phyloP scores from a whole-genome alignment of 2,797 vertebrate genomes.

The Squalus acanthias region DNA sequence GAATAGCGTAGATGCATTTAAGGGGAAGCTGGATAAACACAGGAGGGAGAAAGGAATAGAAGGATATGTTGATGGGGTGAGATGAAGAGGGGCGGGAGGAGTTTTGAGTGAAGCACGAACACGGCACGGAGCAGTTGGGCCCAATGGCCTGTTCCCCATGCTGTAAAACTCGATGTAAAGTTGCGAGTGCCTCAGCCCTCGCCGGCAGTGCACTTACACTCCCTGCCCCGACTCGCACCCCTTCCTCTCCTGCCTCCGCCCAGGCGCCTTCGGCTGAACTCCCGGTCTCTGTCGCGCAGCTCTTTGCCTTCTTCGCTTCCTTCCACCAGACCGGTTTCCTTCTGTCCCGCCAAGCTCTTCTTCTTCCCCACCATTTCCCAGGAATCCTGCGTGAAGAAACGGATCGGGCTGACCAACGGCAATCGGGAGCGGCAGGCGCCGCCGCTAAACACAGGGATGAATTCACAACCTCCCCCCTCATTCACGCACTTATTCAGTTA shows the following conservation, averaged over 20 bases:
- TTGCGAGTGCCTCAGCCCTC: neutral
- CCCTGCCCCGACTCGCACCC: conserved; percentile 84
- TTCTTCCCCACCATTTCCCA: conserved; percentile 99
- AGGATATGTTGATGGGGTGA: neutral
- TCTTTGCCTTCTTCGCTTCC: conserved; percentile 88
- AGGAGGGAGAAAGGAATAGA: neutral
- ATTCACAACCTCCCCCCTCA: no score
- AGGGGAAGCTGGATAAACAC: neutral
- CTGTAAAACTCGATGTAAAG: no score
- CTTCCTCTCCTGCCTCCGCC: conserved; percentile 77
- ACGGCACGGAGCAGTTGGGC: no score
- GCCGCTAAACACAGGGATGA: no score
- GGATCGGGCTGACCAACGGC: neutral
- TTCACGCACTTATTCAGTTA: no score
- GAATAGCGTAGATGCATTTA: no score
- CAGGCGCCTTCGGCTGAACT: conserved; percentile 81
- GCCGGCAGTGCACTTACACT: conserved; percentile 67
- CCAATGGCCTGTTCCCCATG: no score
- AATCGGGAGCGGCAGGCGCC: no score
- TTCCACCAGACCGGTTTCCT: conserved; percentile 81
- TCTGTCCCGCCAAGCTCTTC: conserved; percentile 90
- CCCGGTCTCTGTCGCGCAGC: conserved; percentile 84
- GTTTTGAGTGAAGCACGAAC: neutral
- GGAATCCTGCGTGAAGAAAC: conserved; percentile 70
- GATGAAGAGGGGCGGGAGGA: neutral